Conservation (phyloP, 2,888 invertebrate genomes). For the Tiliacea citrago region DNA sequence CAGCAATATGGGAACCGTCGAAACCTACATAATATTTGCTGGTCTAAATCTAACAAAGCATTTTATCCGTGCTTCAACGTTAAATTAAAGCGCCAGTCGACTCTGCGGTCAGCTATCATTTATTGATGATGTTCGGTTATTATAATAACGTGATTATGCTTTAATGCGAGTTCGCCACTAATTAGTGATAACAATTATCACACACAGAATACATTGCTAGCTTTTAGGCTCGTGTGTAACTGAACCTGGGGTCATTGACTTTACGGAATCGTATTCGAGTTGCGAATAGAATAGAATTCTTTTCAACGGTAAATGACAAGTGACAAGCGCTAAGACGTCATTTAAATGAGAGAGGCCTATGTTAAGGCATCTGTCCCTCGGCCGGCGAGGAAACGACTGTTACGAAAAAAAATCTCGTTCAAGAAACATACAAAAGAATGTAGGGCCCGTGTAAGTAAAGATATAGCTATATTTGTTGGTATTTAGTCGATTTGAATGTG, state of each 20-base stretch:
- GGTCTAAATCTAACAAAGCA: constrained; percentile 33
- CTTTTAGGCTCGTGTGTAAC: constrained; percentile 8
- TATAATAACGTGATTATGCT: constrained; percentile 28
- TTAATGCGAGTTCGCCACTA: constrained; percentile 37
- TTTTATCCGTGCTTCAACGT: constrained; percentile 3
- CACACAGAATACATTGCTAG: constrained; percentile 15
- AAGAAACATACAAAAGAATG: no score
- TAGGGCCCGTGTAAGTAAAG: no score
- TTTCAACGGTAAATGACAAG: constrained; percentile 36
- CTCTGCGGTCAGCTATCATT: constrained; percentile 22
- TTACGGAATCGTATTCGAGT: neutral
- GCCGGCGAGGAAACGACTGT: no score
- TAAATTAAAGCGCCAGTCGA: constrained; percentile 19
- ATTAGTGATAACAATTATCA: constrained; percentile 38
- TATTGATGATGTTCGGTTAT: constrained; percentile 30
- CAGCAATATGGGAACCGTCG: neutral
- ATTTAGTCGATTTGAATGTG: no score
- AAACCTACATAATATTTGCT: constrained; percentile 17
- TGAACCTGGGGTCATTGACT: constrained; percentile 30
- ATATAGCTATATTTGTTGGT: no score
- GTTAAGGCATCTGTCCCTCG: neutral
- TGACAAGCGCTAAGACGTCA: constrained; percentile 3
- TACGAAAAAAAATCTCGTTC: no score
- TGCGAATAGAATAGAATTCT: constrained; percentile 15
- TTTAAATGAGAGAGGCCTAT: neutral